Percentiles rank a stretch among this genome's conserved stretches.
Conservation (phyloP, 2,113 vertebrate species). For the Nannospalax galili region DNA sequence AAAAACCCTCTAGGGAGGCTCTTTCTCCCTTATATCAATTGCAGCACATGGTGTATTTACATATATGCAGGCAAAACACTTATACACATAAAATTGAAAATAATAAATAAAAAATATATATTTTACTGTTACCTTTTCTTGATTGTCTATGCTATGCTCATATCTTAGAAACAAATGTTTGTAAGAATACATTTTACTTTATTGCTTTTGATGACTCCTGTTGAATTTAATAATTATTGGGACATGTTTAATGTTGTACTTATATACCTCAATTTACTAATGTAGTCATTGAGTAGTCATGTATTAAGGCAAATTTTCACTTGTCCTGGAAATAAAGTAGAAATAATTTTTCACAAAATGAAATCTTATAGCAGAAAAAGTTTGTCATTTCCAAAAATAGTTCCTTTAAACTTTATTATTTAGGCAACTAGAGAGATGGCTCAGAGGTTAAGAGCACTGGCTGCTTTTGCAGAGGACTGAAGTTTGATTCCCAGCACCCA, state of each 20-base stretch:
- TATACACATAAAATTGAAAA: not conserved
- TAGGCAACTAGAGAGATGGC: too few relatives aligned
- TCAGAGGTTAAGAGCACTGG: too few relatives aligned
- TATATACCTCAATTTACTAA: not conserved
- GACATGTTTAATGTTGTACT: not conserved
- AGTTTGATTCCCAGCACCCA: too few relatives aligned
- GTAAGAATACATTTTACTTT: not conserved
- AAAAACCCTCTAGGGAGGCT: too few relatives aligned
- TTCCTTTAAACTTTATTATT: too few relatives aligned
- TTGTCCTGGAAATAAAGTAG: not conserved
- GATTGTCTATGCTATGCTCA: not conserved
- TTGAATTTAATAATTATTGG: not conserved
- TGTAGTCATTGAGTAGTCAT: not conserved
- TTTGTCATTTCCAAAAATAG: too few relatives aligned
- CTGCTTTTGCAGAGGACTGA: too few relatives aligned
- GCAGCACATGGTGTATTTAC: too few relatives aligned
- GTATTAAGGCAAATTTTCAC: not conserved
- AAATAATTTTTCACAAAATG: not conserved
- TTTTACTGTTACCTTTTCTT: not conserved
- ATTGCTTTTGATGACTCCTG: not conserved
- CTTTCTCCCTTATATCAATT: too few relatives aligned
- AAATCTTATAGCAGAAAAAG: not conserved
- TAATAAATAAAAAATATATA: not conserved
- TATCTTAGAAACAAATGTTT: not conserved
- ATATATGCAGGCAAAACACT: too few relatives aligned